These are phyloP conservation scores for Odobenus rosmarus DNA, from an alignment of 2,113 vertebrate genomes.

Conservation along the genomic window DNA sequence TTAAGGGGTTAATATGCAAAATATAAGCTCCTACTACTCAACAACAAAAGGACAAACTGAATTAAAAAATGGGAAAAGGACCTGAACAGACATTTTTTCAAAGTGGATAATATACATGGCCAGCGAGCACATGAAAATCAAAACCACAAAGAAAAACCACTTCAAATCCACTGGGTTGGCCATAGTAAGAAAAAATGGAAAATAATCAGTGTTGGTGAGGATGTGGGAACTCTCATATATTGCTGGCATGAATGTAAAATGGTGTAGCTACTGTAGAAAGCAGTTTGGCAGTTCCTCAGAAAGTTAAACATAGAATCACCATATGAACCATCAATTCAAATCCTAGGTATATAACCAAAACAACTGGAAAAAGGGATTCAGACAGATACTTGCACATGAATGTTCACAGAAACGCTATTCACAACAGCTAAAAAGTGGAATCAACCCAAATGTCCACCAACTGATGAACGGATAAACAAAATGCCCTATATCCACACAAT, in stretches of 20 bases:
- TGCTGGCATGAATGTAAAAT: neutral
- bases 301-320: neutral
- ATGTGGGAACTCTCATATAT: neutral
- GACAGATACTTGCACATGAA: neutral
- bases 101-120: neutral
- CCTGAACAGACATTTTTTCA: neutral
- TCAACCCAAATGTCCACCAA: neutral
- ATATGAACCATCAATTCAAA: neutral
- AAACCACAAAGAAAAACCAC: neutral
- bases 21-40: neutral
- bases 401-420: neutral
- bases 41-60: constrained; percentile 8
- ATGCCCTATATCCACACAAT: neutral
- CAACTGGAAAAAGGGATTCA: neutral
- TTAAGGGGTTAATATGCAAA: neutral
- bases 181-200: neutral
- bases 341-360: neutral
- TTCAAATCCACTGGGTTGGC: neutral
- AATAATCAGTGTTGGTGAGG: neutral
- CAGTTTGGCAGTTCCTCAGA: neutral
- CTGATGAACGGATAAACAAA: neutral
- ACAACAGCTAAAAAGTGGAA: neutral
- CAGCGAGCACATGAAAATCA: constrained; percentile 8
- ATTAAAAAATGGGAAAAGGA: neutral
- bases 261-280: neutral